Evolutionary conservation across 2,797 vertebrate genomes (phyloP).

Genomic region (Fistularia commersonii): DNA sequence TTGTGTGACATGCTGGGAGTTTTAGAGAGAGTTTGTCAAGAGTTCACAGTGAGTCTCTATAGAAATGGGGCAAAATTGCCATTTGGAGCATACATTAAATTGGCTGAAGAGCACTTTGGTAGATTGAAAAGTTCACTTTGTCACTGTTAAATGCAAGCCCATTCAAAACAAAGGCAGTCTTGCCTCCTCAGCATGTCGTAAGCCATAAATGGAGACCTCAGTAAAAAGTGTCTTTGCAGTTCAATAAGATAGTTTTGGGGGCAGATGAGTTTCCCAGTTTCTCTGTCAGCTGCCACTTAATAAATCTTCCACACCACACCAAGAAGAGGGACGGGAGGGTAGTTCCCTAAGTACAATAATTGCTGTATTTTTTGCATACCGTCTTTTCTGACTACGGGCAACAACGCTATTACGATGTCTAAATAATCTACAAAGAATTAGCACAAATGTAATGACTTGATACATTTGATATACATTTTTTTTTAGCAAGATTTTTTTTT

Average conservation of each 20-base stretch:
- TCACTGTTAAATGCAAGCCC: slow-evolving; percentile 48
- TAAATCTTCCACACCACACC: slow-evolving; percentile 51
- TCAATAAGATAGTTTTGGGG: slow-evolving; percentile 59
- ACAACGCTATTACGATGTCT: slow-evolving; percentile 12
- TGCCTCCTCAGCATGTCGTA: slow-evolving; percentile 65
- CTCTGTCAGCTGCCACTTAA: slow-evolving; percentile 41
- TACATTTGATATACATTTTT: slow-evolving; percentile 29
- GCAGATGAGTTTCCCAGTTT: slow-evolving; percentile 52
- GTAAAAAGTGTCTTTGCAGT: slow-evolving; percentile 42
- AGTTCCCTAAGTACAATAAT: slow-evolving; percentile 28
- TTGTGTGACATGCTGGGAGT: slow-evolving; percentile 20
- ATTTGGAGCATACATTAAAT: slow-evolving; percentile 16
- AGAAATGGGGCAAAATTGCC: slow-evolving; percentile 33
- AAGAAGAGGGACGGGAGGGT: slow-evolving; percentile 23
- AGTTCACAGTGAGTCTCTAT: slow-evolving; percentile 27
- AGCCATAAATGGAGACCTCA: slow-evolving; percentile 44
- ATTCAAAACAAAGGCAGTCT: slow-evolving; percentile 52
- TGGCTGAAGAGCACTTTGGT: slow-evolving; percentile 58
- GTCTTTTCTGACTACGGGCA: slow-evolving; percentile 13
- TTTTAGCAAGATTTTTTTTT: slow-evolving; percentile 20
- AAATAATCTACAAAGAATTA: slow-evolving; percentile 28
- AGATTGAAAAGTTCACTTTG: slow-evolving; percentile 68
- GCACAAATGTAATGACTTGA: slow-evolving; percentile 32
- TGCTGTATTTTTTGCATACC: slow-evolving; percentile 1
- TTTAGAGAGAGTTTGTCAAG: slow-evolving; percentile 20